Evolutionary conservation across 1,140 invertebrate genomes (phyloP), one percentile per base, ranked within the genome.

Genomic region (Achatina immaculata): DNA sequence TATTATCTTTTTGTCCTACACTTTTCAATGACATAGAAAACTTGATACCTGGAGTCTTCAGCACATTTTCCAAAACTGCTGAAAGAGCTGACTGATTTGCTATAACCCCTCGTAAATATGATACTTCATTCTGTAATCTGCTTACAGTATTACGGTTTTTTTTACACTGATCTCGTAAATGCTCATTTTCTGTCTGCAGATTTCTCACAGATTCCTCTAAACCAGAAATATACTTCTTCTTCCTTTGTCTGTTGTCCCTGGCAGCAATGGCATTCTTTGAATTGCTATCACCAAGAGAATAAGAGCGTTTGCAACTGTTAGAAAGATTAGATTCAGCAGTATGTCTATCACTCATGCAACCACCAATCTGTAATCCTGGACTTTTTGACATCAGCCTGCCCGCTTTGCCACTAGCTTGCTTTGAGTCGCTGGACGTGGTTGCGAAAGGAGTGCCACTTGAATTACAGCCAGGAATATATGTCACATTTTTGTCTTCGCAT

Each of bases 261-360:
- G 86, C 86, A 42, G 83, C 83, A 55, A 86, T 78, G 21, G 86
- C 86, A 82, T 82, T 87, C 73, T 86, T 86, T 31, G 84, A 80
- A 58, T 78, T 83, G 65, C 81, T 82, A 14, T 66, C 40, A 48
- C 82, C 92, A 93, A 45, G 90, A 48, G 45, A 48, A 45, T 73
- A 73, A 14, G 40, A 38, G 28, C n/a, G 40, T 24, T 62, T 42
- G 24, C 38, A 42, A 19, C 38, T 28, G n/a, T 34, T 55, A 24
- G 1, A 6, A 34, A 28, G n/a, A n/a, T n/a, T n/a, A n/a, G n/a
- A n/a, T n/a, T n/a, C n/a, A n/a, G n/a, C n/a, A n/a, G n/a, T n/a
- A n/a, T n/a, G n/a, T n/a, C n/a, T n/a, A n/a, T n/a, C n/a, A n/a
- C n/a, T n/a, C n/a, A n/a, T n/a, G n/a, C n/a, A n/a, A n/a, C n/a